A percentile compares a stretch with the other conserved stretches of the same genome.
phyloP scores from a whole-genome alignment of 2,113 vertebrate species.

The Microtus richardsoni region DNA sequence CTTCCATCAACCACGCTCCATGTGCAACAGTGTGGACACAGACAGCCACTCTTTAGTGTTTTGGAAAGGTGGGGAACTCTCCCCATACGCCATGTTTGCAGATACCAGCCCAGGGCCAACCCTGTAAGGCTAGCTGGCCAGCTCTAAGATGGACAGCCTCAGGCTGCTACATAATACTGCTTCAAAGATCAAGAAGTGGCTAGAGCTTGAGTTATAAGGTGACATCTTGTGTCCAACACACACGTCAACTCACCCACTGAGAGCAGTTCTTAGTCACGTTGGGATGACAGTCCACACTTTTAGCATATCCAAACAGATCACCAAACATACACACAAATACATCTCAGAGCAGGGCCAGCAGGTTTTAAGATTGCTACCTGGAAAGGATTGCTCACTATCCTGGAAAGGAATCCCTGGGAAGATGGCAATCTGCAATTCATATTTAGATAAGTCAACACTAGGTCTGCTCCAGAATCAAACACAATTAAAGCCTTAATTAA shows the following conservation, averaged over 20 bases:
- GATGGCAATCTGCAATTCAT: conserved; percentile 24
- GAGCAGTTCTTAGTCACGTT: neutral
- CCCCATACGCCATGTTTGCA: neutral
- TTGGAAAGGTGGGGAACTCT: neutral
- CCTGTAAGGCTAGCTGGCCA: neutral
- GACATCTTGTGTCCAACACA: neutral
- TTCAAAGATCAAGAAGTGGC: neutral
- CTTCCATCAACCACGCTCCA: neutral
- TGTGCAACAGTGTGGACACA: too few relatives aligned
- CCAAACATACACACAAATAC: neutral
- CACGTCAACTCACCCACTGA: neutral
- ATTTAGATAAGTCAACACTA: conserved; percentile 60
- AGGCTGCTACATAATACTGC: neutral
- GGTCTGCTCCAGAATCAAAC: conserved; percentile 64
- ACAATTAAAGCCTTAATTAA: conserved; percentile 78
- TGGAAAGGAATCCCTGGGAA: neutral
- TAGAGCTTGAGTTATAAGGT: neutral
- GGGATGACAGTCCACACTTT: neutral
- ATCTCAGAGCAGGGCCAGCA: neutral
- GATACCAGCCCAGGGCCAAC: neutral
- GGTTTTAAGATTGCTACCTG: neutral
- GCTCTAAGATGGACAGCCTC: neutral
- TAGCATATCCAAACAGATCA: neutral
- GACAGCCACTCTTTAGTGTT: neutral
- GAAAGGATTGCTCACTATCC: neutral